phyloP scores from a whole-genome alignment of 2,113 vertebrate species.

The Eptesicus fuscus region DNA sequence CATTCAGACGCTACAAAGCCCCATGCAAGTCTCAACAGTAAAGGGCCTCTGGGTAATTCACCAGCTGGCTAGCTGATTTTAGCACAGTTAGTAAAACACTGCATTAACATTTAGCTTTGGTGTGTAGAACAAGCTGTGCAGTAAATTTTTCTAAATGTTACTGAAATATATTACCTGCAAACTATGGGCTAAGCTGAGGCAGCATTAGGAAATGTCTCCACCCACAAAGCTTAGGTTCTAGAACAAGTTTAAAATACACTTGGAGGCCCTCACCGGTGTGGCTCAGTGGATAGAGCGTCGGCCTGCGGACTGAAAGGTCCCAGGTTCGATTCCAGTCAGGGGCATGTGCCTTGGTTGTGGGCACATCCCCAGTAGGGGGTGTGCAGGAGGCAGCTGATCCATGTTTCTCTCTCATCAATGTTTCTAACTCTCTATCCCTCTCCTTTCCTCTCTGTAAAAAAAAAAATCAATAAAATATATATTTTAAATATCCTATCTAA shows the following conservation, averaged over 20 bases:
- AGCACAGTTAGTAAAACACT: constrained; percentile 78
- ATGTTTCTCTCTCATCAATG: too few species aligned
- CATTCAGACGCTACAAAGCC: constrained; percentile 76
- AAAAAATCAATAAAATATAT: too few species aligned
- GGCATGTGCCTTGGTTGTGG: too few species aligned
- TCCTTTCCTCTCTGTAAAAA: too few species aligned
- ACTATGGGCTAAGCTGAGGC: constrained; percentile 59
- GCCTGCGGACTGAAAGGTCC: too few species aligned
- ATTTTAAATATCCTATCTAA: too few species aligned
- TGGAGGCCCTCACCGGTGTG: not conserved
- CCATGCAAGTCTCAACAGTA: constrained; percentile 73
- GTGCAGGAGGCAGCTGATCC: too few species aligned
- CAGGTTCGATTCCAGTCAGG: too few species aligned
- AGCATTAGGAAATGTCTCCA: constrained; percentile 5
- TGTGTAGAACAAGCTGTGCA: constrained; percentile 71
- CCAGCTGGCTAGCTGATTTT: constrained; percentile 82
- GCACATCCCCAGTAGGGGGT: too few species aligned
- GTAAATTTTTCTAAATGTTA: constrained; percentile 79
- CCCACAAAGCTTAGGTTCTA: constrained; percentile 44
- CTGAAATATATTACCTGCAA: constrained; percentile 63
- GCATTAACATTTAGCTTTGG: constrained; percentile 78
- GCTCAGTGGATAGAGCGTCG: too few species aligned
- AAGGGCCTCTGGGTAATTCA: constrained; percentile 78
- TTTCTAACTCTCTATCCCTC: too few species aligned
- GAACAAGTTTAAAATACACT: not conserved